A percentile compares a stretch with the other conserved stretches of the same genome.
Conservation (phyloP, 2,888 invertebrate species). For the Calameuta filiformis region DNA sequence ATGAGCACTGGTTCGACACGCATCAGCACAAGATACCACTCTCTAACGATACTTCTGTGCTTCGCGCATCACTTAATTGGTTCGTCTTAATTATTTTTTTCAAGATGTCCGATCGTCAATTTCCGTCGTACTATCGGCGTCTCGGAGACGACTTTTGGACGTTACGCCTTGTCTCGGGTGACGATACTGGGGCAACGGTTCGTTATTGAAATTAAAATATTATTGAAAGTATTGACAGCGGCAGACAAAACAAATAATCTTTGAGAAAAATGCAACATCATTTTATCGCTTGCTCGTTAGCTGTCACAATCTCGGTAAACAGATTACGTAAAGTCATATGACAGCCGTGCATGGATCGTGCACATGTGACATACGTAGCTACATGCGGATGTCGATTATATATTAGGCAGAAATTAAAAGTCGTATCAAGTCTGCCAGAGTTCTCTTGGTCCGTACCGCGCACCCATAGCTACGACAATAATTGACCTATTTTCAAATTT, state of each 20-base stretch:
- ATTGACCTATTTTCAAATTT: neutral
- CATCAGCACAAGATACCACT: neutral
- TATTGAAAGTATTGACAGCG: neutral
- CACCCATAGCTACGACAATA: neutral
- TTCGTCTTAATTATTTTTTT: too few relatives aligned
- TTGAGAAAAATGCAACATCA: neutral
- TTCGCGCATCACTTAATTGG: neutral
- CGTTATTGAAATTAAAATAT: neutral
- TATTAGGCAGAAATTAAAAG: neutral
- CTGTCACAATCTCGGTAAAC: neutral
- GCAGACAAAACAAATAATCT: neutral
- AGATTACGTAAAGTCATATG: neutral
- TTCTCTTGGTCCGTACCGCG: neutral
- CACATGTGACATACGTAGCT: neutral
- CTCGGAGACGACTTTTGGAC: neutral
- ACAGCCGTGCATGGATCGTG: neutral
- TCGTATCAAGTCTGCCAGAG: neutral
- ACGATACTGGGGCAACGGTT: neutral
- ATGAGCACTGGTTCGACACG: neutral
- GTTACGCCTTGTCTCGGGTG: neutral
- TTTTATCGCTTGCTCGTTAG: neutral
- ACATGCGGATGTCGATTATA: neutral
- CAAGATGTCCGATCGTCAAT: neutral
- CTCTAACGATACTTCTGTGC: neutral
- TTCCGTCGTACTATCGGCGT: neutral